Conservation (phyloP, 1,140 invertebrate genomes). For the Drosophila bifasciata region DNA sequence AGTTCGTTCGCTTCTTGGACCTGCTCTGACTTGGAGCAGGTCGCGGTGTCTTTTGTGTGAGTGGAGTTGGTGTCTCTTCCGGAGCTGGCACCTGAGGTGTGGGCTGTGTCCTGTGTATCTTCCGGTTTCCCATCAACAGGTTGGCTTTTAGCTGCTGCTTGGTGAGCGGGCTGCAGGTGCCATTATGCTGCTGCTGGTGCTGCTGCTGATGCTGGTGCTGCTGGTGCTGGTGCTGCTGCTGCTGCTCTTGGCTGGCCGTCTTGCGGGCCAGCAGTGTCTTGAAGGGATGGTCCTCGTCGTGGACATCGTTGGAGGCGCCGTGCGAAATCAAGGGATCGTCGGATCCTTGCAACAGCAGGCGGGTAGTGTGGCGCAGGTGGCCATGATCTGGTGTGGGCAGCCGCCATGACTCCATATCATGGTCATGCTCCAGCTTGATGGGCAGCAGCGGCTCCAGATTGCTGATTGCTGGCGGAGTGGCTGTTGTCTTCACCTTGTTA, state of each 20-base stretch:
- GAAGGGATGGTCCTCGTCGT: conserved; percentile 79
- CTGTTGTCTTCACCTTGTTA: conserved; percentile 18
- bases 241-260: conserved; percentile 34
- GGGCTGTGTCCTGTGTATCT: conserved; percentile 21
- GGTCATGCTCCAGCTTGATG: conserved; percentile 66
- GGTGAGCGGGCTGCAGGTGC: conserved; percentile 71
- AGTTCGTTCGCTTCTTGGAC: conserved; percentile 37
- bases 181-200: conserved; percentile 33
- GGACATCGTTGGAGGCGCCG: conserved; percentile 64
- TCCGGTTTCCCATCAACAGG: conserved; percentile 67
- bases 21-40: conserved; percentile 54
- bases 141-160: conserved; percentile 79
- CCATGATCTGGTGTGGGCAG: conserved; percentile 39
- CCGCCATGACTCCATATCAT: conserved; percentile 64
- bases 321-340: conserved; percentile 81
- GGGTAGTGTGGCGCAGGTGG: conserved; percentile 48
- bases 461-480: conserved; percentile 8
- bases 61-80: conserved; percentile 1
- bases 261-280: conserved; percentile 58
- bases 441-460: conserved; percentile 42
- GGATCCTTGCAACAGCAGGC: conserved; percentile 72
- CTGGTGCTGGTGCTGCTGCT: conserved; percentile 9
- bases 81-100: conserved; percentile 1
- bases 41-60: conserved; percentile 84
- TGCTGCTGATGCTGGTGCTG: too few species aligned